Conservation (phyloP, 1,140 invertebrate genomes). For the Neuroterus valhalla region DNA sequence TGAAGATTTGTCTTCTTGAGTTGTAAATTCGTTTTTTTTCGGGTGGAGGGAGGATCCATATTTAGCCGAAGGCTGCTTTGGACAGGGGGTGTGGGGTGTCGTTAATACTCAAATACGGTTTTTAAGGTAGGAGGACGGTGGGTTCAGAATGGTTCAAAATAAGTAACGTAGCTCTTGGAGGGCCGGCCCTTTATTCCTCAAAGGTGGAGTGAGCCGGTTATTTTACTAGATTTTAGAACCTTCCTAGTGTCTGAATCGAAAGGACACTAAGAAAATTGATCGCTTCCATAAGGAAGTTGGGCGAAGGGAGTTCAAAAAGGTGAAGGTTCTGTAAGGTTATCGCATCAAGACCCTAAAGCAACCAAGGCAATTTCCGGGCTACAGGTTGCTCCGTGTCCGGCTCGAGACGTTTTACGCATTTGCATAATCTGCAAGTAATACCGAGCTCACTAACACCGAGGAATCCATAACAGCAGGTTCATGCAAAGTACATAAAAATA, state of each 20-base stretch:
- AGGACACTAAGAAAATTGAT: not conserved
- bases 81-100: too few species aligned
- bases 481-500: too few species aligned
- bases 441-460: not conserved
- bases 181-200: not conserved
- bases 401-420: not conserved
- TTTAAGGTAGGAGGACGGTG: too few species aligned
- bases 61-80: too few species aligned
- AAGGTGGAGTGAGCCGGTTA: not conserved
- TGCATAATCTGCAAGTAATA: not conserved
- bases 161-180: too few species aligned
- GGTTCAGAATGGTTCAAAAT: too few species aligned
- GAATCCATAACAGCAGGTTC: not conserved
- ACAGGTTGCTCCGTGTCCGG: not conserved
- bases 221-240: not conserved
- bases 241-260: not conserved
- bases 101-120: too few species aligned
- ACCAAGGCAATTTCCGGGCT: not conserved
- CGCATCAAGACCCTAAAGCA: not conserved
- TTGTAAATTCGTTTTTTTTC: too few species aligned
- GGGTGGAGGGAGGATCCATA: too few species aligned
- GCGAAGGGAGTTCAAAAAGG: not conserved
- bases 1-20: too few species aligned
- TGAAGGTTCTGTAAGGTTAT: conserved; percentile 15
- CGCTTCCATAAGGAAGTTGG: not conserved